Base-by-base conservation (phyloP, 1,140 invertebrate genomes). In the Pachypsylla venusta region DNA sequence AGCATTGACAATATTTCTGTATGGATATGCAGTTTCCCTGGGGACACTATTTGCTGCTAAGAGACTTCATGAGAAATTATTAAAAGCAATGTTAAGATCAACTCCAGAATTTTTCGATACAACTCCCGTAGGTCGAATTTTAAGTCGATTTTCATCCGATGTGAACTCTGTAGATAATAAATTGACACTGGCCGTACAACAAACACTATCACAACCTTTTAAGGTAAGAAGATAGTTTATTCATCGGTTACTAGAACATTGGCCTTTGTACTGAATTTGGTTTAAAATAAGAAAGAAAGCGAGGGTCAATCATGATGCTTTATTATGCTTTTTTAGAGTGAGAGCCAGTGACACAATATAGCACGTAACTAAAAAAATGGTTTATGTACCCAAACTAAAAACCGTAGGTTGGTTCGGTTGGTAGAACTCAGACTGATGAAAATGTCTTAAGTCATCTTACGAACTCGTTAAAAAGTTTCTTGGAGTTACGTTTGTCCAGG, bases 21-120 rank as follows among this genome's bases (percentile, higher is more conserved):
- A 7, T 13, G 55, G 28, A 2, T 16, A 57, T 24, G 16, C 4
- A 20, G 13, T 58, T 12, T 27, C 27, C 16, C 14, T 61, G n/a
- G 57, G 61, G 16, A 39, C 53, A 16, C 20, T 59, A 7, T 25
- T 22, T 28, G 57, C 57, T 19, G 58, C 61, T 2, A 2, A 22
- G 20, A 5, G 14, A 27, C 28, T 62, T 59, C 57, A 59, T 35
- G 35, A 55, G 25, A 16, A 28, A 4, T 27, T 62, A 30, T 42
- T 59, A 25, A 35, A 25, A 2, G 2, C 48, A 13, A 39, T 62
- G n/a, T 40, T 61, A 13, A 30, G 39, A 7, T 57, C 28, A 64
- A 80, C 84, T 22, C 79, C 83, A 72, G 71, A 70, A 55, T 89
- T 89, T 76, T 90, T 89, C 72, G 84, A 88, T 71, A 75, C 72